Conservation (phyloP, 2,797 vertebrate species). For the Rhynchonycteris naso region DNA sequence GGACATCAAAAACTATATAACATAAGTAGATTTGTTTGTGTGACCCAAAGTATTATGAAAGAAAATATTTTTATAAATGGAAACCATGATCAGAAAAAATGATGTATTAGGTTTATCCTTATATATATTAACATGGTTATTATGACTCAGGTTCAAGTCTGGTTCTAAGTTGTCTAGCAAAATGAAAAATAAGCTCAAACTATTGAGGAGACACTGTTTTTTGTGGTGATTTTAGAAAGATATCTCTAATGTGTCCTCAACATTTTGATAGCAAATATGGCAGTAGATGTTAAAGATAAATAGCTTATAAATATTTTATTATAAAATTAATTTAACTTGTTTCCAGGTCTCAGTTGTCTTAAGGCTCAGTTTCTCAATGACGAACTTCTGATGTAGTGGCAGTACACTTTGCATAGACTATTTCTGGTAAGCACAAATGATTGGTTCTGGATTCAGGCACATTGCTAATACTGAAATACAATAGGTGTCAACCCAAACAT, state of each 20-base stretch:
- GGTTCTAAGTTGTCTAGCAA: background rate
- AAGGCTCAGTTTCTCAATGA: background rate
- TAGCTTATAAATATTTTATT: background rate
- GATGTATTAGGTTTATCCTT: background rate
- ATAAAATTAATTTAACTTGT: background rate
- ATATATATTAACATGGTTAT: background rate
- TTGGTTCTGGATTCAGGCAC: background rate
- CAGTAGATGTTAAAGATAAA: background rate
- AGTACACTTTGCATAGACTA: background rate
- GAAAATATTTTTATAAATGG: background rate
- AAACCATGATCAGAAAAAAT: background rate
- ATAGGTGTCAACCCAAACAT: background rate
- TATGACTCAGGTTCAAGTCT: background rate
- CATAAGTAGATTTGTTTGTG: background rate
- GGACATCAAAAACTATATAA: background rate
- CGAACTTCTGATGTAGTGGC: background rate
- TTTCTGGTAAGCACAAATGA: constrained; percentile 23
- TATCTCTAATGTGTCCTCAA: background rate
- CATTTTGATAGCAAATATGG: background rate
- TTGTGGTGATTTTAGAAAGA: background rate
- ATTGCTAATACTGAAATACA: background rate
- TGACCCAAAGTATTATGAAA: background rate
- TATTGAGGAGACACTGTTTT: no score
- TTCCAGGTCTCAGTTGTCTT: background rate
- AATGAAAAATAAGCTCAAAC: background rate